phyloP scores from a whole-genome alignment of 2,113 vertebrate genomes.

The Alligator sinensis region DNA sequence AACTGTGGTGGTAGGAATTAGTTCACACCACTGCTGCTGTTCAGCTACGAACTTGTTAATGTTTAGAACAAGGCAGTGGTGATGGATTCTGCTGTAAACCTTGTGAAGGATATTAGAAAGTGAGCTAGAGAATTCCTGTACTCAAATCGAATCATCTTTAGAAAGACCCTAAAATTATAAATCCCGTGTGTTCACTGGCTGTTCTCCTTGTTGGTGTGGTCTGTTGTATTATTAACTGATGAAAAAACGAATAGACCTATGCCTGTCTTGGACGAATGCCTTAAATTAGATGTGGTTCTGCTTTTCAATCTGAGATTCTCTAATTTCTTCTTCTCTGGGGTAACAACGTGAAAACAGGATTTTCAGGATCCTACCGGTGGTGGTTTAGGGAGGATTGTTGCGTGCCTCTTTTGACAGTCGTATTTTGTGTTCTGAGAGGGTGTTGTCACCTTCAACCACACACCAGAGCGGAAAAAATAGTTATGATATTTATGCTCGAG shows the following conservation, averaged over 20 bases:
- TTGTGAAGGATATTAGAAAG: neutral
- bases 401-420: neutral
- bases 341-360: neutral
- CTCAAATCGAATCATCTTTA: neutral
- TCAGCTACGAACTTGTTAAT: neutral
- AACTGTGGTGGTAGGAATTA: neutral
- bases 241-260: too few relatives aligned
- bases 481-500: neutral
- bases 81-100: neutral
- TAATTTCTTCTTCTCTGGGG: neutral
- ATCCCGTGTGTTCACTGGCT: neutral
- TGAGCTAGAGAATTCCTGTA: neutral
- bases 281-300: too few relatives aligned
- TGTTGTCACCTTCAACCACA: too few relatives aligned
- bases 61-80: neutral
- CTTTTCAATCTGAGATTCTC: too few relatives aligned
- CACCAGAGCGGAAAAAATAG: too few relatives aligned
- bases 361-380: neutral
- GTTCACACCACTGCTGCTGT: neutral
- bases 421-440: neutral
- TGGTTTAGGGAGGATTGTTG: neutral
- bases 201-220: too few relatives aligned
- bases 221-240: too few relatives aligned
- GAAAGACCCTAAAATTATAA: neutral
- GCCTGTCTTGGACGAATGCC: too few relatives aligned